Percentiles rank a stretch among this genome's conserved stretches.
phyloP scores from a whole-genome alignment of 2,113 vertebrate species.

The Coturnix japonica region DNA sequence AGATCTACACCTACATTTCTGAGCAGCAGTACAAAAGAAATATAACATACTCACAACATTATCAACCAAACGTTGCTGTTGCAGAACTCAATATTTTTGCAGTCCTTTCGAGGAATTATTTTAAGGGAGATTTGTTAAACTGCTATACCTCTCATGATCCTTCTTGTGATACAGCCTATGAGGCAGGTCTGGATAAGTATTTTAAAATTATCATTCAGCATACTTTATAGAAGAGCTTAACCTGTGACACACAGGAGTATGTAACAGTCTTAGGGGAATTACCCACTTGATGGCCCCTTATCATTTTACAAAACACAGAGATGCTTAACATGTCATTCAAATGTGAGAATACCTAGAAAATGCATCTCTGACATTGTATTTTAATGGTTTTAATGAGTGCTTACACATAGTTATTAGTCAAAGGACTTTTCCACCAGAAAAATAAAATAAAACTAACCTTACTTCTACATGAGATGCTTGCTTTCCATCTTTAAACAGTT shows the following conservation, averaged over 20 bases:
- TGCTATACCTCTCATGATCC: background rate
- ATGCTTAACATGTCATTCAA: conserved; percentile 62
- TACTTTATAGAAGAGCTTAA: background rate
- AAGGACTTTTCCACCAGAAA: conserved; percentile 64
- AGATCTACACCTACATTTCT: background rate
- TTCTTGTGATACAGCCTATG: background rate
- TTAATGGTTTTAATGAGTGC: conserved; percentile 62
- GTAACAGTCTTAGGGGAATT: conserved; percentile 3
- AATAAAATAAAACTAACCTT: conserved; percentile 59
- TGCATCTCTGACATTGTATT: conserved; percentile 65
- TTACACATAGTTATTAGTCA: conserved; percentile 57
- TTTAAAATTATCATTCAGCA: background rate
- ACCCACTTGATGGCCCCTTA: conserved; percentile 39
- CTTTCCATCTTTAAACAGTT: conserved; percentile 64
- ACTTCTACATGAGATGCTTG: conserved; percentile 51
- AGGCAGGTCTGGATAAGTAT: background rate
- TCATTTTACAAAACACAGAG: conserved; percentile 52
- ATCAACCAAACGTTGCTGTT: background rate
- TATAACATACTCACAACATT: background rate
- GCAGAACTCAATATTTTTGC: background rate
- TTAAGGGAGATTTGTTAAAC: background rate
- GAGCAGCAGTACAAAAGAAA: background rate
- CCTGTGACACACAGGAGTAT: background rate
- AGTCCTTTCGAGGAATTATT: background rate
- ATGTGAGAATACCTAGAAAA: conserved; percentile 66